Percentiles rank a stretch among this genome's conserved stretches.
phyloP scores from a whole-genome alignment of 2,113 vertebrate genomes.

The Colius striatus region DNA sequence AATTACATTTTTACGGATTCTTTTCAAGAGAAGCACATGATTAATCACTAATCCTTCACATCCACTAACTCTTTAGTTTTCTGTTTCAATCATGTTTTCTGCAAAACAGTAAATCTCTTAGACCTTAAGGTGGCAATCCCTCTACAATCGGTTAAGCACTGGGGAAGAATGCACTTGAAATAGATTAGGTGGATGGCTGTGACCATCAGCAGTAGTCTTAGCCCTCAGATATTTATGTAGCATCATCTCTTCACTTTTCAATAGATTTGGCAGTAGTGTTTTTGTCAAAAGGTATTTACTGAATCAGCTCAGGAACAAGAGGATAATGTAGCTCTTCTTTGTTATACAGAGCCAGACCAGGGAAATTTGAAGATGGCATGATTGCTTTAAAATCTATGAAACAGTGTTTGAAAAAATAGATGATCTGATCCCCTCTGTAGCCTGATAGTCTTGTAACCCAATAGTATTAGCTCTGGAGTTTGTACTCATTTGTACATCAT shows the following conservation, averaged over 20 bases:
- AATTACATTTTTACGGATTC: not conserved
- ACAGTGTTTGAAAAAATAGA: not conserved
- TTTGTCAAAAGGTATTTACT: not conserved
- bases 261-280: not conserved
- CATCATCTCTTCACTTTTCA: not conserved
- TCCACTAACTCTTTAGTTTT: not conserved
- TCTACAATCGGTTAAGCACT: not conserved
- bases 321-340: not conserved
- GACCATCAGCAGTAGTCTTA: not conserved
- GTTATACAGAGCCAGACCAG: not conserved
- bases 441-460: not conserved
- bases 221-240: not conserved
- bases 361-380: not conserved
- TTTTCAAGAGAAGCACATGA: not conserved
- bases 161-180: not conserved
- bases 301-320: not conserved
- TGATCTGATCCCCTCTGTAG: not conserved
- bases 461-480: not conserved
- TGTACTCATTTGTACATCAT: not conserved
- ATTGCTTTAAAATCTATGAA: not conserved
- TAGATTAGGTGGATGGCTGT: not conserved
- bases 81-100: not conserved
- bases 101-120: not conserved
- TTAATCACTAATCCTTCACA: not conserved
- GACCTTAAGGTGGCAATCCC: not conserved